These are phyloP conservation scores for Drosophila asahinai DNA, from an alignment of 1,140 invertebrate species.

Conservation along the genomic window DNA sequence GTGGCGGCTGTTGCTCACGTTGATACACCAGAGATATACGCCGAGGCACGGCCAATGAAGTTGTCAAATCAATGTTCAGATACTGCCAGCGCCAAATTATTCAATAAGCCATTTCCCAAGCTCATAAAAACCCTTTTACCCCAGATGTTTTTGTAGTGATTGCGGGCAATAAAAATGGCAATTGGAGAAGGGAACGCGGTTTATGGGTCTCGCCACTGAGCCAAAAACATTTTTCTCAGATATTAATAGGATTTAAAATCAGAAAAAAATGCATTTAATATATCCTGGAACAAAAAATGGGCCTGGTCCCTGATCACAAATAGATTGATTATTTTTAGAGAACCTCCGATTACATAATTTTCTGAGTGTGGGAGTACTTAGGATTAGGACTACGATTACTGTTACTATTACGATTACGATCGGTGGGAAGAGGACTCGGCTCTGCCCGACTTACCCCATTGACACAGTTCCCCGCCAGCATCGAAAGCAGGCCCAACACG, in stretches of 20 bases:
- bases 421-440: slow-evolving; percentile 23
- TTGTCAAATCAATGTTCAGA: slow-evolving; percentile 59
- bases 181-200: slow-evolving; percentile 8
- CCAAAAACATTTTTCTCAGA: background rate
- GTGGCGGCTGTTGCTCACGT: slow-evolving; percentile 17
- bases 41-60: slow-evolving; percentile 56
- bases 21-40: slow-evolving; percentile 43
- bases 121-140: slow-evolving; percentile 43
- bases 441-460: slow-evolving; percentile 77
- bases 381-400: slow-evolving; percentile 10
- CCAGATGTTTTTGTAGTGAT: slow-evolving; percentile 41
- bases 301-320: too few relatives aligned
- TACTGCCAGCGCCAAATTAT: slow-evolving; percentile 27
- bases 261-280: too few relatives aligned
- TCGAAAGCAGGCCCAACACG: slow-evolving; percentile 65
- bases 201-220: background rate
- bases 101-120: slow-evolving; percentile 62
- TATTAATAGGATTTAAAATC: too few relatives aligned
- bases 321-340: too few relatives aligned
- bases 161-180: slow-evolving; percentile 36
- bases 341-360: background rate
- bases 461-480: slow-evolving; percentile 81
- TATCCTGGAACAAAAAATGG: too few relatives aligned
- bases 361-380: background rate
- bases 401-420: slow-evolving; percentile 6